Evolutionary conservation across 2,888 invertebrate species (phyloP).

Genomic region (Chorisops tibialis): DNA sequence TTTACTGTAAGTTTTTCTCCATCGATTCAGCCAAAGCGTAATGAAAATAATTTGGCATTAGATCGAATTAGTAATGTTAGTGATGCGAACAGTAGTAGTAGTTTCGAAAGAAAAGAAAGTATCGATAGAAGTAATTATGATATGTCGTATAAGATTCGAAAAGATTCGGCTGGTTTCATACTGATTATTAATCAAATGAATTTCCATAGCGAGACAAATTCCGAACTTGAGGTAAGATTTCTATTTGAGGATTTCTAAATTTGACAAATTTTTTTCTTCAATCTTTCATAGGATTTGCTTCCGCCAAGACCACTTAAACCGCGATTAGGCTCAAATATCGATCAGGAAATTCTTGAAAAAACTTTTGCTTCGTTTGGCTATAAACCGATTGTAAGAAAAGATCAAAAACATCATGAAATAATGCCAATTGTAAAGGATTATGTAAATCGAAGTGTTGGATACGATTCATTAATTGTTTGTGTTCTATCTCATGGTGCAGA

Average conservation of each 20-base stretch:
- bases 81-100: slow-evolving; percentile 9
- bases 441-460: slow-evolving; percentile 40
- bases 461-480: slow-evolving; percentile 47
- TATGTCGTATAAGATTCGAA: slow-evolving; percentile 38
- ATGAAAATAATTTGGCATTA: slow-evolving; percentile 28
- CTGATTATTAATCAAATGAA: slow-evolving; percentile 47
- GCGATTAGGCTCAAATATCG: slow-evolving; percentile 46
- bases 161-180: slow-evolving; percentile 42
- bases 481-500: slow-evolving; percentile 48
- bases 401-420: slow-evolving; percentile 43
- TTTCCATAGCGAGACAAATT: slow-evolving; percentile 40
- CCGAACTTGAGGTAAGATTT: slow-evolving; percentile 38
- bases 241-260: background rate
- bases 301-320: slow-evolving; percentile 34
- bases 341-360: slow-evolving; percentile 37
- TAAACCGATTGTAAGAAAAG: slow-evolving; percentile 36
- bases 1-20: slow-evolving; percentile 7
- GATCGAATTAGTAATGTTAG: background rate
- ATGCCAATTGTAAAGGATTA: slow-evolving; percentile 39
- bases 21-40: background rate
- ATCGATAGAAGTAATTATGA: background rate
- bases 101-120: slow-evolving; percentile 21
- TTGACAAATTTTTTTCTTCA: background rate
- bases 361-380: slow-evolving; percentile 46
- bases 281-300: slow-evolving; percentile 37